These are phyloP conservation scores for Choreutis nemorana DNA, from an alignment of 2,888 invertebrate genomes.

Conservation along the genomic window DNA sequence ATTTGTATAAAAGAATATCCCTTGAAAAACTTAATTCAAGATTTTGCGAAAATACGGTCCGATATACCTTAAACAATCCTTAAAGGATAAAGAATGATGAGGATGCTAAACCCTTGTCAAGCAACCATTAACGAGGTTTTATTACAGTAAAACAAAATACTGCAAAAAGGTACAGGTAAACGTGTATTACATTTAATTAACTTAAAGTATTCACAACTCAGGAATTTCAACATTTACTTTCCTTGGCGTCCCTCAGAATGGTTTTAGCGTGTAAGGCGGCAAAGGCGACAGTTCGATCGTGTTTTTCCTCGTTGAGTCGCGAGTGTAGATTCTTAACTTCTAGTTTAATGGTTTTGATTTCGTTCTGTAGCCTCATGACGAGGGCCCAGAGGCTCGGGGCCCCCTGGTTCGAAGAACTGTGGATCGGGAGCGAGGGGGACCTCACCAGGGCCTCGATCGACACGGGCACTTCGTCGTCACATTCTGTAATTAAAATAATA, in stretches of 20 bases:
- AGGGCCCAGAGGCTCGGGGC: constrained; percentile 77
- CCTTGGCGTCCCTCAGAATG: constrained; percentile 49
- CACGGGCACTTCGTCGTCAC: constrained; percentile 47
- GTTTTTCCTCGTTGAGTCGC: constrained; percentile 74
- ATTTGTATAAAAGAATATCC: no score
- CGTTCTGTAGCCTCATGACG: constrained; percentile 78
- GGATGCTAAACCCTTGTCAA: no score
- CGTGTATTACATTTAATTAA: no score
- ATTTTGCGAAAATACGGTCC: background rate
- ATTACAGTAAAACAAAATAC: background rate
- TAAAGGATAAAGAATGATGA: no score
- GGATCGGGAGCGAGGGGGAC: constrained; percentile 55
- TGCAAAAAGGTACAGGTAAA: no score
- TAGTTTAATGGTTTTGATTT: constrained; percentile 71
- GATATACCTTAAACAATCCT: background rate
- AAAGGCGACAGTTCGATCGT: constrained; percentile 54
- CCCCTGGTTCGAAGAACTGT: constrained; percentile 34
- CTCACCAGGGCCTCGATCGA: constrained; percentile 51
- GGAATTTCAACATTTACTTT: constrained; percentile 55
- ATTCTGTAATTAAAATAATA: constrained; percentile 45
- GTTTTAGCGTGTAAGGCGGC: constrained; percentile 46
- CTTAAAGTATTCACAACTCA: no score
- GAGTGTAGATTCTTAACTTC: constrained; percentile 67
- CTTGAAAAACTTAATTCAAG: no score
- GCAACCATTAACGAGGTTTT: no score